phyloP scores from a whole-genome alignment of 2,888 invertebrate genomes.

The Drosophila hamatofila region DNA sequence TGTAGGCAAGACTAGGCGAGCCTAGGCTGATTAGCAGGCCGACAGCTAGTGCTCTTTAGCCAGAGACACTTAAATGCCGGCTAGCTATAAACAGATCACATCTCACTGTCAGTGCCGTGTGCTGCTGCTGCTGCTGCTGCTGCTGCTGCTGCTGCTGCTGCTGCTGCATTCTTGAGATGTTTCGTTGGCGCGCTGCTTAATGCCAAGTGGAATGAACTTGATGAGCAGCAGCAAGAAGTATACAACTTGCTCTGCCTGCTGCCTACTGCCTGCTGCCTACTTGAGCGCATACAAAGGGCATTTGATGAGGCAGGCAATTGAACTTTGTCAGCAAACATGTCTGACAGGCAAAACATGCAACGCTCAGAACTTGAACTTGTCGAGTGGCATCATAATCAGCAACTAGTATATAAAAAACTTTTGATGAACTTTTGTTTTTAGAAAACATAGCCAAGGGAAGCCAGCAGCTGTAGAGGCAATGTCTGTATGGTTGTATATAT shows the following conservation, averaged over 20 bases:
- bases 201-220: slow-evolving; percentile 81
- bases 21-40: background rate
- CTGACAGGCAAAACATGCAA: slow-evolving; percentile 62
- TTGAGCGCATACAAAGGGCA: slow-evolving; percentile 58
- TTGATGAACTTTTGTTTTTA: slow-evolving; percentile 47
- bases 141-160: too few relatives aligned
- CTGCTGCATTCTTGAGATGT: slow-evolving; percentile 70
- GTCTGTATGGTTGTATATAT: background rate
- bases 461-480: slow-evolving; percentile 7
- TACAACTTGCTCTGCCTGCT: slow-evolving; percentile 37
- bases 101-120: slow-evolving; percentile 73
- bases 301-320: slow-evolving; percentile 65
- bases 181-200: slow-evolving; percentile 63
- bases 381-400: slow-evolving; percentile 31
- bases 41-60: slow-evolving; percentile 15
- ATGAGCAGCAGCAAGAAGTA: slow-evolving; percentile 39
- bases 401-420: slow-evolving; percentile 44
- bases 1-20: background rate
- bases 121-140: too few relatives aligned
- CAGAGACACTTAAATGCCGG: slow-evolving; percentile 65
- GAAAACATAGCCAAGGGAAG: background rate
- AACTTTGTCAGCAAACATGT: slow-evolving; percentile 63
- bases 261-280: slow-evolving; percentile 38
- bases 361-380: slow-evolving; percentile 66
- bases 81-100: slow-evolving; percentile 69